Conservation (phyloP, 2,797 vertebrate genomes). For the Cottoperca gobio region DNA sequence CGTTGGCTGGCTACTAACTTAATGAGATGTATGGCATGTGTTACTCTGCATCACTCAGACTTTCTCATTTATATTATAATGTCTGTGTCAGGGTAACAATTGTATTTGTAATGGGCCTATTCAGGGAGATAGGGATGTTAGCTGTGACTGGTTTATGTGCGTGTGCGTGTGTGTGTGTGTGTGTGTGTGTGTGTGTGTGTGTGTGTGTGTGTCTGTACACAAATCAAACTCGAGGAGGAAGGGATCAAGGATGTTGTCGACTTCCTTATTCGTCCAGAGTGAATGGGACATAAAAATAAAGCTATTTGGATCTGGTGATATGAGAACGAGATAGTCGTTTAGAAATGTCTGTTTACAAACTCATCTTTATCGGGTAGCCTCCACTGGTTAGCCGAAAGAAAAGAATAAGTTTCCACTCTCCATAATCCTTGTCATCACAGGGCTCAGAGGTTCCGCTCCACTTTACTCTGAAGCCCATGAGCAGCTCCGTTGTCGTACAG, state of each 20-base stretch:
- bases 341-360: constrained; percentile 13
- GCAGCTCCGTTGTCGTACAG: constrained; percentile 37
- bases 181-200: constrained; percentile 3
- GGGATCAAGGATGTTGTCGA: constrained; percentile 14
- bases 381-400: constrained; percentile 16
- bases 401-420: constrained; percentile 35
- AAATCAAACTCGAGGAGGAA: constrained; percentile 45
- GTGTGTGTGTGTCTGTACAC: background rate
- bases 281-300: constrained; percentile 44
- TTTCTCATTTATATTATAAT: constrained; percentile 61
- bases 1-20: constrained; percentile 37
- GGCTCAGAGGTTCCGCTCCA: constrained; percentile 36
- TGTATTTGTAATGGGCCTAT: constrained; percentile 50
- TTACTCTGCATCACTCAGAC: constrained; percentile 51
- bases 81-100: constrained; percentile 34
- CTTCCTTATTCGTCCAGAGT: constrained; percentile 19
- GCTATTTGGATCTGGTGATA: constrained; percentile 14
- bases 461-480: constrained; percentile 40
- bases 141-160: constrained; percentile 25
- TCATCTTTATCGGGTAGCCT: constrained; percentile 16
- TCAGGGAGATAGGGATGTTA: constrained; percentile 24
- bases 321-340: constrained; percentile 20
- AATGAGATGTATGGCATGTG: constrained; percentile 55
- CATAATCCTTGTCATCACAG: constrained; percentile 3
- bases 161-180: background rate